These are phyloP conservation scores for Conus betulinus DNA, from an alignment of 1,140 invertebrate species.

Conservation along the genomic window DNA sequence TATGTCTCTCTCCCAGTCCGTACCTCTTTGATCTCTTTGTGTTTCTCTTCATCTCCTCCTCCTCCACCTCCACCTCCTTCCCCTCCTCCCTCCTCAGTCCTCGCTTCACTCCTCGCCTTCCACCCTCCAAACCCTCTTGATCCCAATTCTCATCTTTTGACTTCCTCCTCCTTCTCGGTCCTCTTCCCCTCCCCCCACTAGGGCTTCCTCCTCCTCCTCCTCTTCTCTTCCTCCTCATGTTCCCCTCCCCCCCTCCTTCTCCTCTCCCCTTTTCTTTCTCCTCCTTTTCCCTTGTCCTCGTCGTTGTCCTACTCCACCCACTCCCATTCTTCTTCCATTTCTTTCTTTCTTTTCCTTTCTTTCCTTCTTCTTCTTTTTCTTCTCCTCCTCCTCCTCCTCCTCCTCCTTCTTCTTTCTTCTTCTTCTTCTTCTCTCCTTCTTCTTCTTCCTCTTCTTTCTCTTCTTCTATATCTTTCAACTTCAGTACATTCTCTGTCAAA, in stretches of 20 bases:
- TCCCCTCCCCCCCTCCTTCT: not conserved
- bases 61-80: not conserved
- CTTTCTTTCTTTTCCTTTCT: not conserved
- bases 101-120: not conserved
- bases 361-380: not conserved
- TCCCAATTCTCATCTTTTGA: too few species aligned
- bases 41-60: not conserved
- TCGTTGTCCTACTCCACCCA: too few species aligned
- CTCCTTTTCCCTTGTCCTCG: too few species aligned
- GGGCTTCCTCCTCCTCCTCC: not conserved
- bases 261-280: not conserved
- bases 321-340: not conserved
- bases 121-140: too few species aligned
- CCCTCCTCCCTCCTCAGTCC: not conserved
- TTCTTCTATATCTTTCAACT: too few species aligned
- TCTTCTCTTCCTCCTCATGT: not conserved
- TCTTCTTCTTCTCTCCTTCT: too few species aligned
- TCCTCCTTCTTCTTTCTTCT: too few species aligned
- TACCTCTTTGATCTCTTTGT: not conserved
- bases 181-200: not conserved
- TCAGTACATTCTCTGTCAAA: too few species aligned
- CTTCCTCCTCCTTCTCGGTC: too few species aligned
- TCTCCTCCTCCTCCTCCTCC: too few species aligned
- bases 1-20: not conserved
- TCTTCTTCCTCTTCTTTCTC: too few species aligned